Conservation (phyloP, 1,140 invertebrate genomes). For the Ephestia elutella region DNA sequence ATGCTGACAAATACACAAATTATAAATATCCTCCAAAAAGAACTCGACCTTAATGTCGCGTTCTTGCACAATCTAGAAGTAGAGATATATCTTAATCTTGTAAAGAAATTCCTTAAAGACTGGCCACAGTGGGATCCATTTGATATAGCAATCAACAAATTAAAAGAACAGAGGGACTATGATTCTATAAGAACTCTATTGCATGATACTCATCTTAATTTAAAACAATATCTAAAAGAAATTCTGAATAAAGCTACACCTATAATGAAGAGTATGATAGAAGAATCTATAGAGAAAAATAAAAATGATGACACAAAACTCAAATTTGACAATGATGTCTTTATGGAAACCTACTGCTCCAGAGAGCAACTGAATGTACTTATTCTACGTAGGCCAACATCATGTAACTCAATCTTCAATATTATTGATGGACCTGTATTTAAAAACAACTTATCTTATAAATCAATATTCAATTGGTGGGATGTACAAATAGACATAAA, state of each 20-base stretch:
- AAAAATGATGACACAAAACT: slow-evolving; percentile 11
- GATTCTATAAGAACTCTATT: slow-evolving; percentile 26
- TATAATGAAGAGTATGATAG: slow-evolving; percentile 5
- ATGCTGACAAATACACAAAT: slow-evolving; percentile 54
- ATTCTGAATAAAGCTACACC: slow-evolving; percentile 27
- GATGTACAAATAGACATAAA: slow-evolving; percentile 24
- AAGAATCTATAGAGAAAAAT: slow-evolving; percentile 16
- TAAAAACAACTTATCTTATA: slow-evolving; percentile 17
- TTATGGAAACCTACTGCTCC: slow-evolving; percentile 40
- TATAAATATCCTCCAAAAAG: slow-evolving; percentile 46
- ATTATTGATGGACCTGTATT: slow-evolving; percentile 17
- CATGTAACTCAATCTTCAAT: slow-evolving; percentile 43
- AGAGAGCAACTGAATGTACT: slow-evolving; percentile 43
- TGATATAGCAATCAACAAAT: slow-evolving; percentile 30
- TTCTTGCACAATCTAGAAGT: slow-evolving; percentile 37
- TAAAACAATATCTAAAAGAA: slow-evolving; percentile 38
- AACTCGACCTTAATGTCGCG: slow-evolving; percentile 38
- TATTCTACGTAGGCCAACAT: slow-evolving; percentile 32
- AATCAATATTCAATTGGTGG: slow-evolving; percentile 43
- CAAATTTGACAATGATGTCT: slow-evolving; percentile 14
- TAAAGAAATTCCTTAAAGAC: slow-evolving; percentile 59
- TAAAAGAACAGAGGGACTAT: slow-evolving; percentile 26
- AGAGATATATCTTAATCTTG: slow-evolving; percentile 49
- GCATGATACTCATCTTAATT: slow-evolving; percentile 30
- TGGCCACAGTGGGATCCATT: slow-evolving; percentile 62